These are phyloP conservation scores for Pimephales promelas DNA, from an alignment of 2,113 vertebrate genomes.

Conservation along the genomic window DNA sequence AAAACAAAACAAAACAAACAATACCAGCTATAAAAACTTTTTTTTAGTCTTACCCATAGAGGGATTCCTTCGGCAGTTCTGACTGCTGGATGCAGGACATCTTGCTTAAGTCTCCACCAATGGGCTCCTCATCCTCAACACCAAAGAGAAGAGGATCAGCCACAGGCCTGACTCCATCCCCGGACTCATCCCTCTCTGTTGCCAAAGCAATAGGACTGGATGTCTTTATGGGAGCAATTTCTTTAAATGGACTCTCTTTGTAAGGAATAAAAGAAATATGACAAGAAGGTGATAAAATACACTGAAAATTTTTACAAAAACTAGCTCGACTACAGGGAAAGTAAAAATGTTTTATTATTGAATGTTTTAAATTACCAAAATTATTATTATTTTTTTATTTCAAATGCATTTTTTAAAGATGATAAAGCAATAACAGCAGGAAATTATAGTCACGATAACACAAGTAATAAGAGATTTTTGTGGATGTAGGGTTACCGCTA, in stretches of 20 bases:
- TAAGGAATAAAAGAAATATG: neutral
- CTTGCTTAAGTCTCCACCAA: conserved; percentile 20
- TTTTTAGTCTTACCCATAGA: conserved; percentile 14
- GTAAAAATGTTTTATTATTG: too few relatives aligned
- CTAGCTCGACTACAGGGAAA: neutral
- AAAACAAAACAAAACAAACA: neutral
- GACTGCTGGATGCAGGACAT: conserved; percentile 22
- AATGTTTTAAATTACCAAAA: neutral
- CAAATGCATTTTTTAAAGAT: neutral
- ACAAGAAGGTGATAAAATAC: neutral
- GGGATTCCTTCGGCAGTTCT: conserved; percentile 27
- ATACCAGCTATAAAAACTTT: neutral
- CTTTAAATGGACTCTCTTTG: conserved; percentile 55
- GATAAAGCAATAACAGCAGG: neutral
- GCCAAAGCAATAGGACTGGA: conserved; percentile 69
- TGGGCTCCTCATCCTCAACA: conserved; percentile 54
- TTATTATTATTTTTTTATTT: neutral
- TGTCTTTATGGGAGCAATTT: conserved; percentile 62
- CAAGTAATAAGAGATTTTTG: neutral
- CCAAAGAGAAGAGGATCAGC: conserved; percentile 62
- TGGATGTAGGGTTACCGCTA: conserved; percentile 27
- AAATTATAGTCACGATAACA: neutral
- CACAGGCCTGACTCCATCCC: neutral
- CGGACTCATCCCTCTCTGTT: neutral
- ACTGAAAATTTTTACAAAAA: neutral